Percentiles rank a stretch among this genome's conserved stretches.
Conservation (phyloP, 2,797 vertebrate genomes). For the Pipistrellus pygmaeus region DNA sequence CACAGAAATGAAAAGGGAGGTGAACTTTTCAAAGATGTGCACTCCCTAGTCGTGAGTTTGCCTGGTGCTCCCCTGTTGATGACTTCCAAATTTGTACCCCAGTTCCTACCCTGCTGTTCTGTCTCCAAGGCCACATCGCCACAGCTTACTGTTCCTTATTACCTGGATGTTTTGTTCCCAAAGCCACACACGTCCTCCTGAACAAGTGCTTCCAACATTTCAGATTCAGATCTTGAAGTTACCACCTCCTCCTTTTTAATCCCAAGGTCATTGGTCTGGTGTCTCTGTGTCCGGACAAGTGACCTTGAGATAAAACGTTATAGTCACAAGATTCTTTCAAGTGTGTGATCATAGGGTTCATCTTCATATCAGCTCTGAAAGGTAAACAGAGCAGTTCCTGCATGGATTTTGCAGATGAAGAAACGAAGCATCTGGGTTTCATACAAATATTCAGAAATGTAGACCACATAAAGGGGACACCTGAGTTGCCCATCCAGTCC, state of each 20-base stretch:
- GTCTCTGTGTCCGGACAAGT: neutral
- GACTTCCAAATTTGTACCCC: neutral
- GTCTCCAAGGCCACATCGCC: neutral
- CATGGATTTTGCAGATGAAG: neutral
- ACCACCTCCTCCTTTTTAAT: neutral
- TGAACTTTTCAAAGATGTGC: neutral
- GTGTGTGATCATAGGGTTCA: neutral
- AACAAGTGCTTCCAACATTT: neutral
- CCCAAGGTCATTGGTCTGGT: neutral
- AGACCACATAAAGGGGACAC: neutral
- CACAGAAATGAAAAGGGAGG: neutral
- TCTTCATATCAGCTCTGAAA: neutral
- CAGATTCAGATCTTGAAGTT: neutral
- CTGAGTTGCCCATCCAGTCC: neutral
- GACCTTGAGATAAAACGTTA: neutral
- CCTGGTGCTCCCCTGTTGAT: neutral
- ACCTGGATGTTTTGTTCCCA: neutral
- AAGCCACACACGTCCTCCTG: neutral
- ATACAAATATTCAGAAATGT: neutral
- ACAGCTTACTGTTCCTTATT: constrained; percentile 1
- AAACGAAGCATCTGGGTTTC: neutral
- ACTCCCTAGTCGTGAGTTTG: neutral
- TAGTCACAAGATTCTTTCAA: neutral
- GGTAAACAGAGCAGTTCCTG: neutral
- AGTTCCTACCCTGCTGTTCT: neutral